phyloP scores from a whole-genome alignment of 2,797 vertebrate species.

The Hephaestus fuliginosus region DNA sequence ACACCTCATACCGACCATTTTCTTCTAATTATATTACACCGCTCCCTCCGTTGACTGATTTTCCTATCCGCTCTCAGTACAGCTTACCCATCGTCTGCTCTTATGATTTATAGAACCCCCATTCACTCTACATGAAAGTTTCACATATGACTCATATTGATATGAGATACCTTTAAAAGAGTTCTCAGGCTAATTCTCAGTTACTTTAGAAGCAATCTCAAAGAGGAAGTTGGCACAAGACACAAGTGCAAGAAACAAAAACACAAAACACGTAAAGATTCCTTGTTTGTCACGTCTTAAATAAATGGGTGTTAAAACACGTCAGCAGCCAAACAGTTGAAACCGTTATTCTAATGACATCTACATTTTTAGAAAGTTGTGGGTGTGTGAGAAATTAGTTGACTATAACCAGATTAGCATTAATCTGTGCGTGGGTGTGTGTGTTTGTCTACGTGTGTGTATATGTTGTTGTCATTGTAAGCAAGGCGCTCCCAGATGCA shows the following conservation, averaged over 20 bases:
- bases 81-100: neutral
- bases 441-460: constrained; percentile 29
- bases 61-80: constrained; percentile 11
- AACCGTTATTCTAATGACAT: neutral
- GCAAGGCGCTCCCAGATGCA: constrained; percentile 80
- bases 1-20: constrained; percentile 68
- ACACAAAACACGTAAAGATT: constrained; percentile 6
- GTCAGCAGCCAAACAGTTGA: constrained; percentile 11
- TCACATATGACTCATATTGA: neutral
- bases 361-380: constrained; percentile 28
- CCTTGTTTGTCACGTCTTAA: constrained; percentile 17
- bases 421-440: constrained; percentile 51
- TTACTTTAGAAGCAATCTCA: constrained; percentile 7
- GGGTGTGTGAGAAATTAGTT: constrained; percentile 38
- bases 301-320: constrained; percentile 11
- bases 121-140: neutral
- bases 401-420: constrained; percentile 45
- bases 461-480: constrained; percentile 74
- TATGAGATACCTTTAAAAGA: neutral
- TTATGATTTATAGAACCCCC: constrained; percentile 8
- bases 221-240: constrained; percentile 30
- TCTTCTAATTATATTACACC: constrained; percentile 52
- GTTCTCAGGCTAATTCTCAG: constrained; percentile 21
- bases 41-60: constrained; percentile 35
- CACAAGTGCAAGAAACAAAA: constrained; percentile 8